phyloP scores from a whole-genome alignment of 1,140 invertebrate genomes.

The Bombus impatiens region DNA sequence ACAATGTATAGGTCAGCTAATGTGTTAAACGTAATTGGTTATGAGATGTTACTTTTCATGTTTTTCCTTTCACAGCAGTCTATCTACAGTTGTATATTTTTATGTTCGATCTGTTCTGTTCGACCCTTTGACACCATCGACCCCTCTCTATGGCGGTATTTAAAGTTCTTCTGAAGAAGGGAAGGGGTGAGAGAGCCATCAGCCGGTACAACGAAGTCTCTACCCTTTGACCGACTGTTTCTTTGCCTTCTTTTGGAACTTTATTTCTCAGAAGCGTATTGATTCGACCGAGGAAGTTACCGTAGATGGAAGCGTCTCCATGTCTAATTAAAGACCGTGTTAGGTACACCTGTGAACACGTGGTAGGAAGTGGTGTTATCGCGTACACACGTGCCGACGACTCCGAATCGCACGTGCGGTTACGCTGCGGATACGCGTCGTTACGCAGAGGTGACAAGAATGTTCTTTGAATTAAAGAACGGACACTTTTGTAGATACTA shows the following conservation, averaged over 20 bases:
- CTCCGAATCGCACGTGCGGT: constrained; percentile 76
- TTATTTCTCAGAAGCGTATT: background rate
- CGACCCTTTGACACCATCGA: background rate
- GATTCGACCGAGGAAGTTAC: background rate
- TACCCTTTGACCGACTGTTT: background rate
- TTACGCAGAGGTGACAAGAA: constrained; percentile 18
- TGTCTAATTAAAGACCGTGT: constrained; percentile 24
- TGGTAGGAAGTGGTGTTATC: constrained; percentile 77
- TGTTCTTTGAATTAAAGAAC: background rate
- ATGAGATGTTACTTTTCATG: background rate
- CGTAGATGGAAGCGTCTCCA: background rate
- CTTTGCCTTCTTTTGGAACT: background rate
- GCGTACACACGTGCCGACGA: constrained; percentile 68
- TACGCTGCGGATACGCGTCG: constrained; percentile 41
- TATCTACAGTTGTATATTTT: background rate
- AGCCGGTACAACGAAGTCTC: constrained; percentile 1
- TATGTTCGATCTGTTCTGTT: background rate
- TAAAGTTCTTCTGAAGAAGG: constrained; percentile 41
- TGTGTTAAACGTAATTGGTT: no score
- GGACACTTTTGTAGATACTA: background rate
- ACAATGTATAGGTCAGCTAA: no score
- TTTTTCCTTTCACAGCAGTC: background rate
- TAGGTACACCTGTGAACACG: constrained; percentile 75
- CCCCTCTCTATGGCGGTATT: constrained; percentile 23
- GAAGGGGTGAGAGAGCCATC: constrained; percentile 34